A percentile compares a stretch with the other conserved stretches of the same genome.
Evolutionary conservation across 1,140 invertebrate species (phyloP).

Genomic region (Drosophila setifemur): DNA sequence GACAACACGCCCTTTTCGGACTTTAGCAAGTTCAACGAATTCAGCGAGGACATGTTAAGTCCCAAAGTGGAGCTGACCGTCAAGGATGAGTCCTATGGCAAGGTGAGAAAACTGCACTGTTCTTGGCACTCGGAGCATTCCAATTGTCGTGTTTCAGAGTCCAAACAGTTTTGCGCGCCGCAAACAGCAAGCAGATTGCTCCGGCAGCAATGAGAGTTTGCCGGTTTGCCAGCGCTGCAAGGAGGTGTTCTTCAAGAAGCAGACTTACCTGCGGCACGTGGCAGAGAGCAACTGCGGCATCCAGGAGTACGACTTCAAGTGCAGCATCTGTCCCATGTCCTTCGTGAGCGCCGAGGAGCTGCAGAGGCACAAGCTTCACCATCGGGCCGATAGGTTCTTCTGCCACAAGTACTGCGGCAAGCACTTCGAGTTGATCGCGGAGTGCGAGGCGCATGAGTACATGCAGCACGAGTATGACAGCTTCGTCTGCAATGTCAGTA

Average conservation of each 20-base stretch:
- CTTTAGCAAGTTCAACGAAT: conserved; percentile 63
- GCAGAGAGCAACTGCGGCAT: conserved; percentile 69
- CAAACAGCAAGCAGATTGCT: conserved; percentile 65
- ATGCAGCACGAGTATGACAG: conserved; percentile 78
- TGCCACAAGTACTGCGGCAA: conserved; percentile 80
- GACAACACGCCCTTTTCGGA: conserved; percentile 71
- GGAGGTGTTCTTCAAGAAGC: conserved; percentile 78
- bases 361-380: conserved; percentile 63
- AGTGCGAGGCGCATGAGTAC: conserved; percentile 75
- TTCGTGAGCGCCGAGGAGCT: conserved; percentile 71
- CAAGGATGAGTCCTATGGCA: conserved; percentile 58
- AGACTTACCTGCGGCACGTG: conserved; percentile 65
- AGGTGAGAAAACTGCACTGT: conserved; percentile 15
- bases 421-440: conserved; percentile 65
- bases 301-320: conserved; percentile 78
- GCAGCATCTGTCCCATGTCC: conserved; percentile 76
- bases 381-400: conserved; percentile 69
- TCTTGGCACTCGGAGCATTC: background rate
- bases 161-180: conserved; percentile 65
- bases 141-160: conserved; percentile 24
- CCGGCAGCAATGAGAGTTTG: conserved; percentile 45
- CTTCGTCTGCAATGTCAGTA: conserved; percentile 76
- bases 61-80: conserved; percentile 61
- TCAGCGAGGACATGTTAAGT: conserved; percentile 61
- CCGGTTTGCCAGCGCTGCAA: conserved; percentile 79